Evolutionary conservation across 2,113 vertebrate species (phyloP), one percentile per base, ranked within the genome.

Genomic region (Percopsis transmontana): DNA sequence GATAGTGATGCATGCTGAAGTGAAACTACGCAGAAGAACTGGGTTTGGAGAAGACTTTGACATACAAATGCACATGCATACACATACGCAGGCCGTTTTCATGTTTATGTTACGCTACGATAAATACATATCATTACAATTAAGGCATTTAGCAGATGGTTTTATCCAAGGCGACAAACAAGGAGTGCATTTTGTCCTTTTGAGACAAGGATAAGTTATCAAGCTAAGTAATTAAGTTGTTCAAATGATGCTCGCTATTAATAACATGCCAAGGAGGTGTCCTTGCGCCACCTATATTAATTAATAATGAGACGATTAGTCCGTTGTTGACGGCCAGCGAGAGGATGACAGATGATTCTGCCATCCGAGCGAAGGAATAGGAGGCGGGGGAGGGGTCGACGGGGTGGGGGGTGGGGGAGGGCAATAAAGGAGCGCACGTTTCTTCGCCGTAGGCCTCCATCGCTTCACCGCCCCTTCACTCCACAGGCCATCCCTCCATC

Each of bases 401-500:
- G 42, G 9, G 14, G 7, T 1, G 76, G 54, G 64, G 13, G 62
- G 38, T 53, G 52, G 24, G 5, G 14, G 64, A 77, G 47, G 40
- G 44, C n/a, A n/a, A n/a, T n/a, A 69, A 20, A 57, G 44, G 23
- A 66, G 58, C 6, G 13, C 20, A 18, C 41, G 58, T 74, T 65
- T 63, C 68, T 42, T n/a, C n/a, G 23, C 58, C 55, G 57, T 72
- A 74, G 77, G 75, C 66, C 81, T 85, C 79, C 72, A 70, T 68
- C 53, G 80, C 83, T 87, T 66, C 86, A 82, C 53, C 58, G 71
- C 84, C 47, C 77, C 73, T 74, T 85, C 78, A 79, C 70, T 83
- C 76, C 75, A 67, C 80, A 59, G 79, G 81, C 76, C 70, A 70
- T 75, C 72, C 79, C 84, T 86, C 84, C 87, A 85, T 89, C 86